Percentiles rank a stretch among this genome's conserved stretches.
Conservation (phyloP, 2,113 vertebrate species). For the Gambusia affinis region DNA sequence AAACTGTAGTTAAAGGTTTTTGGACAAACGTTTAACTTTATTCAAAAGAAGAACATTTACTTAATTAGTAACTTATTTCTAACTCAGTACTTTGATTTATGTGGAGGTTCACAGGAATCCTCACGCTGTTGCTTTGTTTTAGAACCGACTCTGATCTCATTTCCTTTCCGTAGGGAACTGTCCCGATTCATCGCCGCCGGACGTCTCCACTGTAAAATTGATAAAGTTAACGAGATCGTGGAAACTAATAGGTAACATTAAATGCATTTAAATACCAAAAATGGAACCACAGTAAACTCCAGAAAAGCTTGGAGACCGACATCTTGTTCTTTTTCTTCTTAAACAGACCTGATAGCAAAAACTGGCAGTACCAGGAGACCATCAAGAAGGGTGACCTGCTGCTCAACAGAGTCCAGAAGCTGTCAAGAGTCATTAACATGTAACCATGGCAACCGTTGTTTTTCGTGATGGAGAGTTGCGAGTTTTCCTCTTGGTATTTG, state of each 20-base stretch:
- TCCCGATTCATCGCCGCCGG: constrained; percentile 98
- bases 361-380: constrained; percentile 99
- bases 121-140: background rate
- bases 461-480: constrained; percentile 23
- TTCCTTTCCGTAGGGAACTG: constrained; percentile 84
- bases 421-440: constrained; percentile 98
- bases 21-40: too few relatives aligned
- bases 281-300: fast-evolving
- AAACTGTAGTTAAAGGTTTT: too few relatives aligned
- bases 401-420: constrained; percentile 98
- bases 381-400: constrained; percentile 98
- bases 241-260: constrained; percentile 94
- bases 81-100: background rate
- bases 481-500: constrained; percentile 60
- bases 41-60: too few relatives aligned
- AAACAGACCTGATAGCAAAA: constrained; percentile 96
- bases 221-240: constrained; percentile 99
- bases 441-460: constrained; percentile 66
- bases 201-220: constrained; percentile 97
- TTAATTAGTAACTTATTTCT: too few relatives aligned
- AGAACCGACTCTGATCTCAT: background rate
- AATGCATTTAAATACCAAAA: background rate
- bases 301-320: background rate
- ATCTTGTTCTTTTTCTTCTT: constrained; percentile 34
- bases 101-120: background rate